Evolutionary conservation across 2,113 vertebrate genomes (phyloP).

Genomic region (Machaerirhynchus nigripectus): DNA sequence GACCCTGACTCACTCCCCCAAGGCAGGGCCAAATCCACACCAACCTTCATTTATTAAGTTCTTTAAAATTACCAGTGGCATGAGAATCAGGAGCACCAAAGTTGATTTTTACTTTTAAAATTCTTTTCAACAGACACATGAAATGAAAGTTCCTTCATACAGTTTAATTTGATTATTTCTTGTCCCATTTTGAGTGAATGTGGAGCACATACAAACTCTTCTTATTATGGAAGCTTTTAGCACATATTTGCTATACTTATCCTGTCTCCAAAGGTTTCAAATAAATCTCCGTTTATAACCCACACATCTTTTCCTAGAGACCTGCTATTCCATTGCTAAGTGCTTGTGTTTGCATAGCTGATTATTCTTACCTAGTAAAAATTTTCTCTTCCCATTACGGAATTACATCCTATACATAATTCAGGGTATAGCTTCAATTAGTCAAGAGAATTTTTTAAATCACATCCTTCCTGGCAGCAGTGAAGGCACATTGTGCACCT

Average conservation of each 20-base stretch:
- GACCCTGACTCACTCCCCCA: not conserved
- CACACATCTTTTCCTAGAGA: not conserved
- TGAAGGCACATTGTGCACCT: not conserved
- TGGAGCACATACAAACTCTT: fast-evolving
- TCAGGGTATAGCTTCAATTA: conserved; percentile 5
- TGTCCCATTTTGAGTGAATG: not conserved
- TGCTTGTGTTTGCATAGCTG: not conserved
- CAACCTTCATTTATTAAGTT: not conserved
- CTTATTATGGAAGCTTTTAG: not conserved
- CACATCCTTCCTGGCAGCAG: not conserved
- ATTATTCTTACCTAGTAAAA: not conserved
- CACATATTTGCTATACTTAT: not conserved
- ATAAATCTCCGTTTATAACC: not conserved
- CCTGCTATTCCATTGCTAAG: not conserved
- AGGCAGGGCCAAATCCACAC: not conserved
- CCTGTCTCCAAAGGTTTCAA: not conserved
- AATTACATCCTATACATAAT: not conserved
- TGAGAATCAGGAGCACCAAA: not conserved
- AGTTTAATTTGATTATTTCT: not conserved
- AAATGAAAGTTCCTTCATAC: not conserved
- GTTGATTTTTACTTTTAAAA: not conserved
- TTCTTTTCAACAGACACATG: not conserved
- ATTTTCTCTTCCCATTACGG: not conserved
- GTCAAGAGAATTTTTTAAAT: not conserved
- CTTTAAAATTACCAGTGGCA: not conserved